Conservation (phyloP, 2,113 vertebrate genomes). For the Sclerurus mexicanus region DNA sequence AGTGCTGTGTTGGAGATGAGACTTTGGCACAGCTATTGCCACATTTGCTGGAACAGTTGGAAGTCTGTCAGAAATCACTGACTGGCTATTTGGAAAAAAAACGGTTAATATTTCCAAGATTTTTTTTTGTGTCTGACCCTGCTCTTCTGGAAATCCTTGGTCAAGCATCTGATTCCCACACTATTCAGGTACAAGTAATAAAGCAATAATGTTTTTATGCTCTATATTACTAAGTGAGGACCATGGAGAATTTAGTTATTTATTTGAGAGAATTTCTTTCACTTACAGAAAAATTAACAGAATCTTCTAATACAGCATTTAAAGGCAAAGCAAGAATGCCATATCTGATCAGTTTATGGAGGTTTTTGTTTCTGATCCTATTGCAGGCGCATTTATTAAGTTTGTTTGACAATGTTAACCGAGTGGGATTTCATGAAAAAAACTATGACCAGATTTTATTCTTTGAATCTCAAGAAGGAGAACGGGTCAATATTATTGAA, state of each 20-base stretch:
- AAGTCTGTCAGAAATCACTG: conserved; percentile 83
- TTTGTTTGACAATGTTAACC: conserved; percentile 75
- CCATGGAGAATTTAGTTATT: not conserved
- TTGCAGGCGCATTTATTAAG: conserved; percentile 71
- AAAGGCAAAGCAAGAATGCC: not conserved
- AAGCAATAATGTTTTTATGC: not conserved
- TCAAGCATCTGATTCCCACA: conserved; percentile 83
- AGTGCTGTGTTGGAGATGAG: conserved; percentile 85
- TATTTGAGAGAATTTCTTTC: not conserved
- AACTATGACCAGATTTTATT: conserved; percentile 73
- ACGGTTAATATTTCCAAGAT: conserved; percentile 78
- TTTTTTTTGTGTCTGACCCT: conserved; percentile 83
- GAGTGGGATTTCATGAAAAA: conserved; percentile 71
- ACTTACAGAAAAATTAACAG: not conserved
- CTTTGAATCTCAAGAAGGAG: conserved; percentile 75
- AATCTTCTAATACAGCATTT: not conserved
- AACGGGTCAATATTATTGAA: conserved; percentile 69
- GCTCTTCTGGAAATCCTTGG: conserved; percentile 82
- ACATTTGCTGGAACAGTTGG: conserved; percentile 80
- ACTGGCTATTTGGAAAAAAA: conserved; percentile 82
- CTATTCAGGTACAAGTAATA: conserved; percentile 75
- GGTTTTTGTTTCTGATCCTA: not conserved
- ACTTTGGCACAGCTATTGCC: conserved; percentile 78
- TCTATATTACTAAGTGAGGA: not conserved
- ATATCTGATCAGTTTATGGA: not conserved